These are phyloP conservation scores for Urophycis tenuis DNA, from an alignment of 2,797 vertebrate genomes.

Conservation along the genomic window DNA sequence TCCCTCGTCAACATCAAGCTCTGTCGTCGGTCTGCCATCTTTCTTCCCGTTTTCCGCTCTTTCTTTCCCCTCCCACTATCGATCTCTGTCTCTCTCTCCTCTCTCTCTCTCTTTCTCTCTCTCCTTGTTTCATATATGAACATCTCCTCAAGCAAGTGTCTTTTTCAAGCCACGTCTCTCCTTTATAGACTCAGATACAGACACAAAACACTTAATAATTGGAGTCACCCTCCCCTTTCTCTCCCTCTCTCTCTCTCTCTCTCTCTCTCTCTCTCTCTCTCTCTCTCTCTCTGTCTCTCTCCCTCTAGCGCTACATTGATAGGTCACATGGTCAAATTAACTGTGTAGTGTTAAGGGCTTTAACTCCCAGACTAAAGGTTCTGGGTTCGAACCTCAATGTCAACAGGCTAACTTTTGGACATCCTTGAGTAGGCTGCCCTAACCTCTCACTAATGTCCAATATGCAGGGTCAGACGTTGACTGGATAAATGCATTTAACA, in stretches of 20 bases:
- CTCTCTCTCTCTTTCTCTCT: not conserved
- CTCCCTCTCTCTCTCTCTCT: not conserved
- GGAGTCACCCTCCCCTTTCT: not conserved
- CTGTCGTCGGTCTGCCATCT: not conserved
- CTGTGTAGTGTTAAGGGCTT: not conserved
- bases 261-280: not conserved
- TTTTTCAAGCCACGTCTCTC: not conserved
- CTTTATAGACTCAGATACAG: not conserved
- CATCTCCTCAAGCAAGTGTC: not conserved
- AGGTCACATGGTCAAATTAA: not conserved
- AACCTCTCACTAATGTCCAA: not conserved
- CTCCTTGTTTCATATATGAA: not conserved
- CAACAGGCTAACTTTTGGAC: not conserved
- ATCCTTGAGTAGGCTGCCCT: not conserved
- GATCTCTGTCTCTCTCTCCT: not conserved
- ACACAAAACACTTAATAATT: not conserved
- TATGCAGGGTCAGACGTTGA: not conserved
- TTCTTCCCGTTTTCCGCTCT: not conserved
- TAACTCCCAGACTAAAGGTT: too few relatives aligned
- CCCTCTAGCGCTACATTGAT: not conserved
- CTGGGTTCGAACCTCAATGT: too few relatives aligned
- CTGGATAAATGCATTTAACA: not conserved
- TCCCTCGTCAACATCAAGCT: constrained; percentile 19
- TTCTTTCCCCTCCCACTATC: not conserved
- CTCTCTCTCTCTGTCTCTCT: not conserved